A percentile compares a stretch with the other conserved stretches of the same genome.
Conservation (phyloP, 1,140 invertebrate species). For the Heliconius nattereri region DNA sequence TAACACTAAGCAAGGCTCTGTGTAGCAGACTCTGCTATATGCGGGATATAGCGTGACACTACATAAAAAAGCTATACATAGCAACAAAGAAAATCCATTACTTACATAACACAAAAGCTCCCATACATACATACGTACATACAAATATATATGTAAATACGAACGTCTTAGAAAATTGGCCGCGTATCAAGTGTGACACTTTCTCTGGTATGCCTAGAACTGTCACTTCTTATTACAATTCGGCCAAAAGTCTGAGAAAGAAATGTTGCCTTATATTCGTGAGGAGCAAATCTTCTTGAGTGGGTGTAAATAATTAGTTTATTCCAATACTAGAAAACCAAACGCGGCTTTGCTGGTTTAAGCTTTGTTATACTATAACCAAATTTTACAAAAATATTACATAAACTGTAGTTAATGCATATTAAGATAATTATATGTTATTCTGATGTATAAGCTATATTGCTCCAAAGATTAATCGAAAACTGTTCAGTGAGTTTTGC, state of each 20-base stretch:
- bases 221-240: slow-evolving; percentile 13
- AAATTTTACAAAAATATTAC: too few species aligned
- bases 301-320: background rate
- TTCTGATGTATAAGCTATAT: too few species aligned
- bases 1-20: background rate
- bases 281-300: background rate
- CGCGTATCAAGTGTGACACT: background rate
- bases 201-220: background rate
- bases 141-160: slow-evolving; percentile 3
- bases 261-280: background rate
- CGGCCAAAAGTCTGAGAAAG: background rate
- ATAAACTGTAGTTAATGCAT: too few species aligned
- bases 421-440: too few species aligned
- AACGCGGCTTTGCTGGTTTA: too few species aligned
- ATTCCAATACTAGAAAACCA: too few species aligned
- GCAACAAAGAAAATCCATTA: background rate
- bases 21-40: too few species aligned
- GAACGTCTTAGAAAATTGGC: background rate
- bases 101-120: background rate
- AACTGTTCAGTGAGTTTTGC: too few species aligned
- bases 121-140: background rate
- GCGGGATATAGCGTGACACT: background rate
- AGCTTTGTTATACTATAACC: too few species aligned
- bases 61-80: background rate
- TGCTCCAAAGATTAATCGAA: too few species aligned